Evolutionary conservation across 2,888 invertebrate genomes (phyloP), one percentile per base, ranked within the genome.

Genomic region (Drosophila leonis): DNA sequence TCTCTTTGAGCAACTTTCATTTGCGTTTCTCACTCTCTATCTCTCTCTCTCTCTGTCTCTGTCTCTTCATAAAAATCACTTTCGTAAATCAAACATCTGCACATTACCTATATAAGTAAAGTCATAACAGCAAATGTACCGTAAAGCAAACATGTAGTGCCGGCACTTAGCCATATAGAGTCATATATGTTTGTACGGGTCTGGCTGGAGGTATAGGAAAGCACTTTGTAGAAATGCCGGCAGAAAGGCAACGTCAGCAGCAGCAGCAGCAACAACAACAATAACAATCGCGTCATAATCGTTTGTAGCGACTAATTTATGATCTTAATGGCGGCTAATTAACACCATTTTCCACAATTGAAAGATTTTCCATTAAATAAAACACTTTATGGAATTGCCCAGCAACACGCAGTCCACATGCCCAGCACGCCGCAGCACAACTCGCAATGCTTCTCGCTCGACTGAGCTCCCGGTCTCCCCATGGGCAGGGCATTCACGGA

Each of bases 311-410:
- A 88, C 88, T 88, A 88, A 88, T 89, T 88, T 88, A 88, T 88
- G 89, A 88, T 80, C 86, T 86, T 86, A 89, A 88, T 89, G 90
- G 88, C 79, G 75, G 75, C 90, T 88, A 89, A 88, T 88, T 88
- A 89, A 88, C 88, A 88, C 88, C 82, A 81, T 89, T 88, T 86
- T 89, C 88, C 81, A 83, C 90, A 85, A 88, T 88, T 88, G 89
- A 89, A 89, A 88, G 88, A 89, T 89, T 88, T 88, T 89, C 83
- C 85, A 88, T 88, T 89, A 89, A 89, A 89, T 88, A 83, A 89
- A 88, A 88, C 88, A 88, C 89, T 88, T 87, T 83, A 85, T 88
- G 86, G 88, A 85, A 87, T 90, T 79, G 86, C 88, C 82, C 72
- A 76, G 75, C 77, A 76, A 71, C 86, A 87, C 86, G 86, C 88